A percentile compares a stretch with the other conserved stretches of the same genome.
These are phyloP conservation scores for Leptura quadrifasciata DNA, from an alignment of 2,888 invertebrate species.

Conservation along the genomic window DNA sequence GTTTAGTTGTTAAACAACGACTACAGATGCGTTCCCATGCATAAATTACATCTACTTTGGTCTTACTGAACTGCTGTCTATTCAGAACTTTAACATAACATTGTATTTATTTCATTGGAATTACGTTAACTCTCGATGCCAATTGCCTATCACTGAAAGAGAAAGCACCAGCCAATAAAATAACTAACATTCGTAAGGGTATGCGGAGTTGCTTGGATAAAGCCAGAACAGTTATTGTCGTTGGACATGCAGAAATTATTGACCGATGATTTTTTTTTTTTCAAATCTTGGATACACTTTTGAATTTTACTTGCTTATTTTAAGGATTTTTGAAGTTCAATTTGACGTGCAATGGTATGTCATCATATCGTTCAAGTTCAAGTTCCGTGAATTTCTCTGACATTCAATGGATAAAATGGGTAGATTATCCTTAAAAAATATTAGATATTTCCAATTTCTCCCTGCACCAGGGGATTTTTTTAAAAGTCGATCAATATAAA, in stretches of 20 bases:
- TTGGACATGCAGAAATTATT: not conserved
- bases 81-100: conserved; percentile 55
- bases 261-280: too few relatives aligned
- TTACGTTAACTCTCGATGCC: conserved; percentile 46
- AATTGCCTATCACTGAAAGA: conserved; percentile 41
- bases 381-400: too few relatives aligned
- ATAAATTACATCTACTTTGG: conserved; percentile 61
- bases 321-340: too few relatives aligned
- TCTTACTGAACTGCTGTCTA: conserved; percentile 58
- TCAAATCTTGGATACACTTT: too few relatives aligned
- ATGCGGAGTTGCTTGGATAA: not conserved
- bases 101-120: conserved; percentile 55
- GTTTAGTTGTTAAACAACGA: conserved; percentile 62
- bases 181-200: conserved; percentile 9
- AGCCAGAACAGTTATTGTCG: not conserved
- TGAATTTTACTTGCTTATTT: too few relatives aligned
- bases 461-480: too few relatives aligned
- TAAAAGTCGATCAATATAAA: too few relatives aligned
- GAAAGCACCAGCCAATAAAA: conserved; percentile 19
- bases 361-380: too few relatives aligned
- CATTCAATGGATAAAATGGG: too few relatives aligned
- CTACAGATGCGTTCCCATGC: conserved; percentile 61
- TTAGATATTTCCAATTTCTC: too few relatives aligned
- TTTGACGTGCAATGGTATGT: too few relatives aligned
- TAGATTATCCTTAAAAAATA: too few relatives aligned